phyloP scores from a whole-genome alignment of 2,113 vertebrate species.

The Entosphenus tridentatus region DNA sequence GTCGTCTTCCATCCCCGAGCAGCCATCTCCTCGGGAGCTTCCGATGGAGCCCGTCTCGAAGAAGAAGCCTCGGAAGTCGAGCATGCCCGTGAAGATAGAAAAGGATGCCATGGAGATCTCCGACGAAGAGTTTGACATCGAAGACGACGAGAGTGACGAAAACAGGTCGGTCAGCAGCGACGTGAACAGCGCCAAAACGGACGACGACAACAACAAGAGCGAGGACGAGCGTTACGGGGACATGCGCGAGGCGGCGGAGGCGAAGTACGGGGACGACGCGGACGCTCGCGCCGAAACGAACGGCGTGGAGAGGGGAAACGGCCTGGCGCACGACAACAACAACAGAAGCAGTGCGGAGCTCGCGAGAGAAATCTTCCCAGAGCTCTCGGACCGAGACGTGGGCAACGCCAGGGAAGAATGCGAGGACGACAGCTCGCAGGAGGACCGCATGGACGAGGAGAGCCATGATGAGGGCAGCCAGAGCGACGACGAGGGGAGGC shows the following conservation, averaged over 20 bases:
- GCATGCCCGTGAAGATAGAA: slow-evolving; percentile 98
- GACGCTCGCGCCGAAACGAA: background rate
- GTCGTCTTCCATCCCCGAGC: slow-evolving; percentile 53
- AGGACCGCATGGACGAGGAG: slow-evolving; percentile 4
- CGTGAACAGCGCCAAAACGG: background rate
- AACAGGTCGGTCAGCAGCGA: slow-evolving; percentile 2
- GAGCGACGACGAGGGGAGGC: background rate
- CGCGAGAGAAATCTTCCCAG: background rate
- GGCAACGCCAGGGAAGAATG: background rate
- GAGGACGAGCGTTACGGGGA: background rate
- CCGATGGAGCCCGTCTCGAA: slow-evolving; percentile 59
- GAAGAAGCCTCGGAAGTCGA: slow-evolving; percentile 94
- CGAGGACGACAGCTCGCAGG: background rate
- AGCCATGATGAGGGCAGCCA: background rate
- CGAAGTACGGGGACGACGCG: background rate
- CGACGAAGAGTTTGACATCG: slow-evolving; percentile 17
- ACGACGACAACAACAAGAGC: slow-evolving; percentile 3
- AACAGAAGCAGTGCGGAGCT: background rate
- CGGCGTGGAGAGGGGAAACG: background rate
- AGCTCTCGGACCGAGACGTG: background rate
- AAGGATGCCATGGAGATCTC: slow-evolving; percentile 86
- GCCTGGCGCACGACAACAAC: background rate
- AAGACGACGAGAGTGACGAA: background rate
- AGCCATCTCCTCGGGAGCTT: slow-evolving; percentile 30
- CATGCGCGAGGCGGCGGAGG: background rate